Evolutionary conservation across 2,797 vertebrate species (phyloP).

Genomic region (Acridotheres tristis): DNA sequence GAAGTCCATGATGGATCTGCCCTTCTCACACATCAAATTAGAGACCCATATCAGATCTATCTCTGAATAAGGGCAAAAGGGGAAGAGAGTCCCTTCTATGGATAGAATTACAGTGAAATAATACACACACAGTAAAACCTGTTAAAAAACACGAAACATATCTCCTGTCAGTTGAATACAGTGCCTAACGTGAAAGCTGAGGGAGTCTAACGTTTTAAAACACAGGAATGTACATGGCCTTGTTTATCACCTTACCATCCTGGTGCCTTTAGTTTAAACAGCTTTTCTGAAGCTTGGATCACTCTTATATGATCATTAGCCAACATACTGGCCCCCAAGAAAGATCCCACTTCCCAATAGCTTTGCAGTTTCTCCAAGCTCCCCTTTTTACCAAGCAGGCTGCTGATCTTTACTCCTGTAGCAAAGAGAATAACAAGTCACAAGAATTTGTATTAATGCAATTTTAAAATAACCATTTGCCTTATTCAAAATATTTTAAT

Average conservation of each 20-base stretch:
- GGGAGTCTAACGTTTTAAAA: background rate
- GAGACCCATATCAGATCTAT: background rate
- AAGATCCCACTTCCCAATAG: slow-evolving; percentile 99
- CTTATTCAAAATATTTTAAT: background rate
- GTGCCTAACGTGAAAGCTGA: background rate
- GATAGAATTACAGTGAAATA: background rate
- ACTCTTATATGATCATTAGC: slow-evolving; percentile 94
- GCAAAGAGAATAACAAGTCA: slow-evolving; percentile 37
- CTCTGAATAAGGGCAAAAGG: background rate
- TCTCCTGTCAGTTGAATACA: background rate
- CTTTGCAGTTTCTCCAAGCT: slow-evolving; percentile 97
- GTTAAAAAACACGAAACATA: background rate
- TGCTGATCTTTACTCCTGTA: slow-evolving; percentile 97
- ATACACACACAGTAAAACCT: background rate
- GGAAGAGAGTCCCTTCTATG: background rate
- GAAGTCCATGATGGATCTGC: background rate
- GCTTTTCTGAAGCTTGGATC: slow-evolving; percentile 96
- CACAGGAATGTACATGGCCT: background rate
- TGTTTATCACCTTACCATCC: slow-evolving; percentile 84
- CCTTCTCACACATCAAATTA: background rate
- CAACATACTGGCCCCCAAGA: slow-evolving; percentile 94
- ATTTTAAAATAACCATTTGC: background rate
- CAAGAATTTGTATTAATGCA: background rate
- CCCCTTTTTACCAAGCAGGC: slow-evolving; percentile 95
- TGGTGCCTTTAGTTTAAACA: slow-evolving; percentile 96